These are phyloP conservation scores for Morinoia aosen DNA, from an alignment of 2,888 invertebrate genomes.

Conservation along the genomic window DNA sequence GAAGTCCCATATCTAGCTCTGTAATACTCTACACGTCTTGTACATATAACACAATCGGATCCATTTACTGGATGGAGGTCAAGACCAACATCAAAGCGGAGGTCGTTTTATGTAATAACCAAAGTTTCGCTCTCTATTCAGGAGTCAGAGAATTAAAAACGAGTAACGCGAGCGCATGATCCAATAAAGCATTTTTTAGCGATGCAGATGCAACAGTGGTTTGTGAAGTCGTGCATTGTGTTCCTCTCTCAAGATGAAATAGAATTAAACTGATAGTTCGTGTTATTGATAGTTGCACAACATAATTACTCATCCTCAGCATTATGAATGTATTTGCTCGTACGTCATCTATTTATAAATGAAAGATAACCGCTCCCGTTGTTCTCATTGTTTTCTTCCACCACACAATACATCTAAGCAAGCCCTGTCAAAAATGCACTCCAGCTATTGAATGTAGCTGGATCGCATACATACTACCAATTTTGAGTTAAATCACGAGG, in stretches of 20 bases:
- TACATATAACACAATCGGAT: not conserved
- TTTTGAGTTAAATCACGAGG: too few relatives aligned
- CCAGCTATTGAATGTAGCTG: too few relatives aligned
- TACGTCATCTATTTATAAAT: too few relatives aligned
- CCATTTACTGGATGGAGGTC: not conserved
- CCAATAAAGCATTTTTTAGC: not conserved
- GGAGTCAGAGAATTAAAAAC: not conserved
- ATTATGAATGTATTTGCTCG: not conserved
- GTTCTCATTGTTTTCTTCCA: too few relatives aligned
- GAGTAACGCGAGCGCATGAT: not conserved
- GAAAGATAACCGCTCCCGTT: too few relatives aligned
- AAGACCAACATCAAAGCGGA: not conserved
- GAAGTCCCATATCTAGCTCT: not conserved
- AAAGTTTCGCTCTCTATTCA: not conserved
- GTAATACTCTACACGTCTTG: not conserved
- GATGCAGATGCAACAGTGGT: not conserved
- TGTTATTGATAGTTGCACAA: not conserved
- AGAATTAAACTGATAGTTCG: not conserved
- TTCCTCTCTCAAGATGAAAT: not conserved
- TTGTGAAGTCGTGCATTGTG: not conserved
- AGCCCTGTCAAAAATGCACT: too few relatives aligned
- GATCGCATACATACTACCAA: too few relatives aligned
- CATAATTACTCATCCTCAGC: not conserved
- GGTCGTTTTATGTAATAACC: not conserved
- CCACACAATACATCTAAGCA: too few relatives aligned